Percentiles rank a stretch among this genome's conserved stretches.
phyloP scores from a whole-genome alignment of 2,797 vertebrate genomes.

The Podarcis lilfordi region DNA sequence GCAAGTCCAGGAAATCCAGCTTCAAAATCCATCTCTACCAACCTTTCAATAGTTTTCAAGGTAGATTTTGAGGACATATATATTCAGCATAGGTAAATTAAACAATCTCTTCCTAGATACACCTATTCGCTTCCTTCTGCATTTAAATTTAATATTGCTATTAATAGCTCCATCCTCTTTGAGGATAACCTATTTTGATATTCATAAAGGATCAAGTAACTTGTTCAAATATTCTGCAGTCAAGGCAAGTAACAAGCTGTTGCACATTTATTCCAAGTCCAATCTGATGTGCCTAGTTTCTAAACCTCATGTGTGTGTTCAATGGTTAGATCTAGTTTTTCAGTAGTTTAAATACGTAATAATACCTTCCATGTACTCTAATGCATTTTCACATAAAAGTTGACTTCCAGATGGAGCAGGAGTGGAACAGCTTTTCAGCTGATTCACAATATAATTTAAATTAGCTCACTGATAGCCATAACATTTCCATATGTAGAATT shows the following conservation, averaged over 20 bases:
- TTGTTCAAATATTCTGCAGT: slow-evolving; percentile 55
- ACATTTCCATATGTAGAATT: slow-evolving; percentile 55
- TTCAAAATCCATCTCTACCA: not conserved
- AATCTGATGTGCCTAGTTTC: slow-evolving; percentile 52
- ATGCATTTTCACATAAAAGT: slow-evolving; percentile 61
- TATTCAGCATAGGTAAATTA: not conserved
- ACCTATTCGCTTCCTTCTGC: not conserved
- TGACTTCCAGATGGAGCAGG: slow-evolving; percentile 56
- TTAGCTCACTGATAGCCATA: slow-evolving; percentile 44
- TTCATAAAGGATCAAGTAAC: not conserved
- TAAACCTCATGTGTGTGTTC: slow-evolving; percentile 40
- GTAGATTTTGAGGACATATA: not conserved
- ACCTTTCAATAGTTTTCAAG: not conserved
- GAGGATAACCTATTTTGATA: not conserved
- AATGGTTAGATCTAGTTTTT: slow-evolving; percentile 66
- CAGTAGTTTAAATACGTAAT: slow-evolving; percentile 60
- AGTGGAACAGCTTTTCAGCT: slow-evolving; percentile 48
- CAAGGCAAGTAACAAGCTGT: slow-evolving; percentile 42
- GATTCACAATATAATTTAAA: slow-evolving; percentile 59
- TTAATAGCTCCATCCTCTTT: not conserved
- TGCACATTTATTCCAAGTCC: slow-evolving; percentile 52
- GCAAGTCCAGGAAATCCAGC: not conserved
- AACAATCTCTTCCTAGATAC: not conserved
- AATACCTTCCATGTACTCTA: slow-evolving; percentile 58
- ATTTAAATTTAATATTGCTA: not conserved